These are phyloP conservation scores for Pseudomyrmex gracilis DNA, from an alignment of 1,140 invertebrate genomes.

Conservation along the genomic window DNA sequence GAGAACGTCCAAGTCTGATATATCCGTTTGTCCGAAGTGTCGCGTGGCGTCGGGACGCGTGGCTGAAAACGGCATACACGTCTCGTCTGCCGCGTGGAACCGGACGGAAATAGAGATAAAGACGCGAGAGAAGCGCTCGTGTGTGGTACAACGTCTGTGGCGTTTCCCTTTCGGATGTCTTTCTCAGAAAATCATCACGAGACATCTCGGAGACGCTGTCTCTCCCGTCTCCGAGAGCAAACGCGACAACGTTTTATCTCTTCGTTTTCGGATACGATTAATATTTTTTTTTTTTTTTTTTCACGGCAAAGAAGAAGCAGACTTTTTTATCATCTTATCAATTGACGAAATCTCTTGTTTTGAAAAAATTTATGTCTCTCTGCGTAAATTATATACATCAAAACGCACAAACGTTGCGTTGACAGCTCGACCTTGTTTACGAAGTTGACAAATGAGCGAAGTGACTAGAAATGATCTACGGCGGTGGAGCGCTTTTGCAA, in stretches of 20 bases:
- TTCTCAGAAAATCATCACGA: conserved; percentile 31
- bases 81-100: conserved; percentile 20
- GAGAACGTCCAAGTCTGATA: not conserved
- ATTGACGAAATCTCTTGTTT: too few species aligned
- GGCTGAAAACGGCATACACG: conserved; percentile 32
- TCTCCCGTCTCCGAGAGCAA: not conserved
- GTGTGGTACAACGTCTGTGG: not conserved
- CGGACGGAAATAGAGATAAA: conserved; percentile 47
- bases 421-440: not conserved
- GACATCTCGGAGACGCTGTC: conserved; percentile 37
- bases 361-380: too few species aligned
- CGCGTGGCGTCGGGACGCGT: conserved; percentile 19
- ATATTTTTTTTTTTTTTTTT: too few species aligned
- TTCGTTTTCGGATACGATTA: too few species aligned
- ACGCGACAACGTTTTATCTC: too few species aligned
- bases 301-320: too few species aligned
- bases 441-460: not conserved
- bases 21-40: conserved; percentile 18
- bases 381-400: not conserved
- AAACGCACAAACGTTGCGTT: not conserved
- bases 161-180: conserved; percentile 30
- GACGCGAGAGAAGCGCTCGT: not conserved
- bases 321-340: too few species aligned
- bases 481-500: not conserved
- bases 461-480: not conserved